These are phyloP conservation scores for Porphyrio hochstetteri DNA, from an alignment of 2,113 vertebrate species.

Conservation along the genomic window DNA sequence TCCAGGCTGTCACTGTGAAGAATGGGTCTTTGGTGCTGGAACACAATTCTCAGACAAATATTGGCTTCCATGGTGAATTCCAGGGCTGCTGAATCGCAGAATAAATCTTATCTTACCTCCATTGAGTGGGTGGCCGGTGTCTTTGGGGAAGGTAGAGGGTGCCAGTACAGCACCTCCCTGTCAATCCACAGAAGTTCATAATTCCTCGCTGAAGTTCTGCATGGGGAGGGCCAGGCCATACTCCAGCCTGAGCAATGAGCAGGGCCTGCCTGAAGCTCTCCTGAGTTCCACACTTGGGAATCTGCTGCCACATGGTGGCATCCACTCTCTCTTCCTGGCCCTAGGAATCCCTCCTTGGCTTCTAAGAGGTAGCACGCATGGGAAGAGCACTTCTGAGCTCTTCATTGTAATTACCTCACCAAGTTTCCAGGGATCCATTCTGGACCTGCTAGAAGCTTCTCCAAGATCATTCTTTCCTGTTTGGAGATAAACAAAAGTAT, in stretches of 20 bases:
- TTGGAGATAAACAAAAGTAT: background rate
- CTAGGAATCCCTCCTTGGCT: constrained; percentile 19
- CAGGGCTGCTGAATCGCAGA: background rate
- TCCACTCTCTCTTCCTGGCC: constrained; percentile 38
- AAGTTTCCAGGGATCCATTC: background rate
- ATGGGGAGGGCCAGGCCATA: background rate
- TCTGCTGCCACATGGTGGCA: constrained; percentile 62
- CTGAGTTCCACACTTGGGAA: background rate
- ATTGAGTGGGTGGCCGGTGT: background rate
- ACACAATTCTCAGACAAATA: constrained; percentile 27
- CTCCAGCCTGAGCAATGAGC: background rate
- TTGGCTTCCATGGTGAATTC: background rate
- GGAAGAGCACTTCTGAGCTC: background rate
- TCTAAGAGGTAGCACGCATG: background rate
- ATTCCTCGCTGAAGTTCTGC: background rate
- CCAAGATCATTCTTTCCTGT: background rate
- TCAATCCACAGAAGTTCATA: background rate
- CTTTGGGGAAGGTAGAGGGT: background rate
- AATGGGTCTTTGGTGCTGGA: constrained; percentile 21
- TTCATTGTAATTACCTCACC: background rate
- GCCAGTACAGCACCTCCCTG: background rate
- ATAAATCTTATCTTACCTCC: constrained; percentile 38
- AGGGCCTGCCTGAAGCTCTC: background rate
- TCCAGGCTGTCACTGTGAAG: constrained; percentile 37
- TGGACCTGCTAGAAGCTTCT: constrained; percentile 19